Evolutionary conservation across 2,113 vertebrate genomes (phyloP).

Genomic region (Dascyllus trimaculatus): DNA sequence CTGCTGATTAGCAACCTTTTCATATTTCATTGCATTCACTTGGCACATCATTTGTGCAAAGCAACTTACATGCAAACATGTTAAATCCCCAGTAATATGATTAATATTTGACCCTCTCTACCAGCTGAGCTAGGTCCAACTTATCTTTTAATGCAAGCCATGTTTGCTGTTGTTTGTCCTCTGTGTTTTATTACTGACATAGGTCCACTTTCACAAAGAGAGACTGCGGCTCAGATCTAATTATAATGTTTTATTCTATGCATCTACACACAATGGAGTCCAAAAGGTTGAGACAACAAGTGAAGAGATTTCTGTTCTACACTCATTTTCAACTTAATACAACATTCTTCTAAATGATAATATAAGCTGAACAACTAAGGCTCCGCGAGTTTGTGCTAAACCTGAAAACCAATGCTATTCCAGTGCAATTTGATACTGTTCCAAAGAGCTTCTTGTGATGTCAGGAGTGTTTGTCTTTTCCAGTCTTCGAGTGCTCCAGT

Average conservation of each 20-base stretch:
- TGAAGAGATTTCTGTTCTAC: too few relatives aligned
- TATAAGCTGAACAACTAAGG: too few relatives aligned
- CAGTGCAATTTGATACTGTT: background rate
- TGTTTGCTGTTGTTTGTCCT: background rate
- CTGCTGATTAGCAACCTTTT: slow-evolving; percentile 7
- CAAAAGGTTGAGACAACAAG: too few relatives aligned
- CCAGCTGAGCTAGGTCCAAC: background rate
- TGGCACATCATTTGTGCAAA: background rate
- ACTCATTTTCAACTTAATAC: too few relatives aligned
- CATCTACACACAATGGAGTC: too few relatives aligned
- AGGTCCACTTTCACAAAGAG: background rate
- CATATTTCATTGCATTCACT: background rate
- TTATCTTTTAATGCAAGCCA: background rate
- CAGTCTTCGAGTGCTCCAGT: too few relatives aligned
- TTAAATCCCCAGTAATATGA: background rate
- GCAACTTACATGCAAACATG: background rate
- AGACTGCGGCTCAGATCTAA: background rate
- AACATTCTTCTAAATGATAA: too few relatives aligned
- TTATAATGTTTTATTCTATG: slow-evolving; percentile 27
- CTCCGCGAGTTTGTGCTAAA: too few relatives aligned
- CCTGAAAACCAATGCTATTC: background rate
- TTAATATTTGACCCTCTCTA: background rate
- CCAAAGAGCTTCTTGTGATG: too few relatives aligned
- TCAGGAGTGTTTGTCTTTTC: too few relatives aligned
- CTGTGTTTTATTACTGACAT: background rate